Percentiles rank a stretch among this genome's conserved stretches.
These are phyloP conservation scores for Timandra comae DNA, from an alignment of 2,888 invertebrate species.

Conservation along the genomic window DNA sequence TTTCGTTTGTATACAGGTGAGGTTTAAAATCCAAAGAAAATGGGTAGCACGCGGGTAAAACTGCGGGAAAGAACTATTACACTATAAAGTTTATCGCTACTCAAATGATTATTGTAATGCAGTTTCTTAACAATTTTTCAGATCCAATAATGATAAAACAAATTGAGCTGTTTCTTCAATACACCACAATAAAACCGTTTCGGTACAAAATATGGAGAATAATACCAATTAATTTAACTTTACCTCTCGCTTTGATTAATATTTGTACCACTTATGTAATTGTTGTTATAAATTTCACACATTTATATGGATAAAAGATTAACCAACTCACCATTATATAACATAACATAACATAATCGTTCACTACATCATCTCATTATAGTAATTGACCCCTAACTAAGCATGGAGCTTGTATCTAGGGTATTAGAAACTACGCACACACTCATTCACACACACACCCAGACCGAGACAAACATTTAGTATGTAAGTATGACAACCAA, in stretches of 20 bases:
- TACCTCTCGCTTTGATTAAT: conserved; percentile 51
- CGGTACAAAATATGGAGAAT: conserved; percentile 53
- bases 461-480: too few relatives aligned
- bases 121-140: conserved; percentile 26
- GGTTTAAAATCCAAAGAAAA: too few relatives aligned
- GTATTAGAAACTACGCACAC: too few relatives aligned
- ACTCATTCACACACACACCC: too few relatives aligned
- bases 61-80: background rate
- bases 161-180: conserved; percentile 46
- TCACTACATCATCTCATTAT: too few relatives aligned
- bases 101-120: background rate
- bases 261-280: conserved; percentile 55
- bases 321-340: too few relatives aligned
- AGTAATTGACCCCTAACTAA: too few relatives aligned
- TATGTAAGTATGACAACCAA: too few relatives aligned
- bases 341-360: too few relatives aligned
- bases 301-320: conserved; percentile 39
- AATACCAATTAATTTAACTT: conserved; percentile 43
- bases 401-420: too few relatives aligned
- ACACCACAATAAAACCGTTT: conserved; percentile 45
- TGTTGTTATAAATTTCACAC: conserved; percentile 59
- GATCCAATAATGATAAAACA: conserved; percentile 38
- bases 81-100: background rate
- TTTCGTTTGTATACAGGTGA: too few relatives aligned
- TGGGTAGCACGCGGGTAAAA: background rate